Percentiles rank a stretch among this genome's conserved stretches.
phyloP scores from a whole-genome alignment of 2,888 invertebrate genomes.

The Actias luna region DNA sequence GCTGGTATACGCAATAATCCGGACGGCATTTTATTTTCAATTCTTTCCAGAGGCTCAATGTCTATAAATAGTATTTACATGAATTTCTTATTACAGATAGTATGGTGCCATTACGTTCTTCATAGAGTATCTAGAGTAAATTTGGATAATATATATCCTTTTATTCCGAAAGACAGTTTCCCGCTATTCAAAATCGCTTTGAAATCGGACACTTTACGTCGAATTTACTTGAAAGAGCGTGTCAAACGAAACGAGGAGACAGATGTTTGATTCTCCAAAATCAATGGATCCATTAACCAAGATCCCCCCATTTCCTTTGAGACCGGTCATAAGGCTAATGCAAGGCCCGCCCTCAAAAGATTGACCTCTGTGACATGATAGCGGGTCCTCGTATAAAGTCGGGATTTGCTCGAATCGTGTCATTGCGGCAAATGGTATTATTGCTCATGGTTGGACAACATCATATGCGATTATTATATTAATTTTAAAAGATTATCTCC shows the following conservation, averaged over 20 bases:
- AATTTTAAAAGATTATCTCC: neutral
- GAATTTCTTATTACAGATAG: no score
- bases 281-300: constrained; percentile 70
- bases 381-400: constrained; percentile 28
- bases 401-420: constrained; percentile 8
- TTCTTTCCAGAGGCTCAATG: no score
- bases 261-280: constrained; percentile 57
- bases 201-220: neutral
- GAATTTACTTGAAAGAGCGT: neutral
- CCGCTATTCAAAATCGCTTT: neutral
- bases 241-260: constrained; percentile 5
- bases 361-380: constrained; percentile 64
- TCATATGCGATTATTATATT: neutral
- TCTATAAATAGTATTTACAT: no score
- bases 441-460: neutral
- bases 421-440: constrained; percentile 12
- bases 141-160: no score
- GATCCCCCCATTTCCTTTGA: constrained; percentile 63
- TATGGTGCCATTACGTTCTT: no score
- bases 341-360: constrained; percentile 58
- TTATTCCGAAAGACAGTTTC: neutral
- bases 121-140: no score
- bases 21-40: no score
- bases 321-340: constrained; percentile 67
- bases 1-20: no score